Percentiles rank a stretch among this genome's conserved stretches.
Evolutionary conservation across 2,113 vertebrate genomes (phyloP).

Genomic region (Silurus meridionalis): DNA sequence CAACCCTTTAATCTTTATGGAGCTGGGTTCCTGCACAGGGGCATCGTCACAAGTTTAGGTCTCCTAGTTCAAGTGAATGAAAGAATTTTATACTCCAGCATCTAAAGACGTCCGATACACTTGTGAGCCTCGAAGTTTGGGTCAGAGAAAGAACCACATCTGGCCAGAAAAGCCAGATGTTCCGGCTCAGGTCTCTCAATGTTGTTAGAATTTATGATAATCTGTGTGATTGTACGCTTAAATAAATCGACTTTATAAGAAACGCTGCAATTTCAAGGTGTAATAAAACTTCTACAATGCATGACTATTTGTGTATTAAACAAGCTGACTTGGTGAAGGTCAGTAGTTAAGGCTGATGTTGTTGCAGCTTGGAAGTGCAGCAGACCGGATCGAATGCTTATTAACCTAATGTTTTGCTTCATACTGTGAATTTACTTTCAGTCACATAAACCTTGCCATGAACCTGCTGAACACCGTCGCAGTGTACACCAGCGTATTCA

Average conservation of each 20-base stretch:
- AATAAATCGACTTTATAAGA: no score
- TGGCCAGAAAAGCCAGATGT: background rate
- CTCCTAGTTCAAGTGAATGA: no score
- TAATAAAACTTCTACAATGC: background rate
- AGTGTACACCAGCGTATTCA: background rate
- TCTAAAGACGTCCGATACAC: no score
- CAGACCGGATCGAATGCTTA: background rate
- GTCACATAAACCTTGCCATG: background rate
- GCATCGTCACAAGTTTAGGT: no score
- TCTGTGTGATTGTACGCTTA: no score
- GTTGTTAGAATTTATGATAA: background rate
- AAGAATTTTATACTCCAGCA: no score
- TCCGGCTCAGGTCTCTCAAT: background rate
- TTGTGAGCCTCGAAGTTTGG: no score
- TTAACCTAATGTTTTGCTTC: background rate
- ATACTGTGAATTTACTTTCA: background rate
- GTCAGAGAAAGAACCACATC: background rate
- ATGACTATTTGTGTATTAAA: background rate
- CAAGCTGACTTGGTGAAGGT: conserved; percentile 6
- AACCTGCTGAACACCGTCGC: background rate
- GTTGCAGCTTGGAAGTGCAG: background rate
- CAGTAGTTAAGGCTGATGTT: background rate
- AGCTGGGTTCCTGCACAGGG: no score
- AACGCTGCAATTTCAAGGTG: background rate
- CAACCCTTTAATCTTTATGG: no score